phyloP scores from a whole-genome alignment of 2,888 invertebrate species.

The Luperina nickerlii region DNA sequence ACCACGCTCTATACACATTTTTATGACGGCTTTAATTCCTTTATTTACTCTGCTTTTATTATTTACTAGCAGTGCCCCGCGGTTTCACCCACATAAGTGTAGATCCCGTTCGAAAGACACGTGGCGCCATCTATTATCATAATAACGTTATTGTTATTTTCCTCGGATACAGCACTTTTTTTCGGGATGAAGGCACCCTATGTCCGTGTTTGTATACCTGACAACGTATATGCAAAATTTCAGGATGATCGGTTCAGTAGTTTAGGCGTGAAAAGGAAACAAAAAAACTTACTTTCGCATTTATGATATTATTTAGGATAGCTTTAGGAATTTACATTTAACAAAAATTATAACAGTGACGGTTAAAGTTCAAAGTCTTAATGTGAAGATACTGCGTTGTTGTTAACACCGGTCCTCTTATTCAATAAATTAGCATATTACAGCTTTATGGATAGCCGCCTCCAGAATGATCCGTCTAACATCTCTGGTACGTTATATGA shows the following conservation, averaged over 20 bases:
- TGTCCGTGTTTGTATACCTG: no score
- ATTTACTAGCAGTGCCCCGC: constrained; percentile 30
- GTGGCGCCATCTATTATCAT: no score
- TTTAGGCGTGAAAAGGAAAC: no score
- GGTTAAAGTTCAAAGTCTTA: constrained; percentile 62
- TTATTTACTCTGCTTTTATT: constrained; percentile 53
- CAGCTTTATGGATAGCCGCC: constrained; percentile 30
- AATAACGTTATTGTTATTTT: no score
- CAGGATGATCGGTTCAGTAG: no score
- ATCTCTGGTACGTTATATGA: constrained; percentile 52
- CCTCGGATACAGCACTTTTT: no score
- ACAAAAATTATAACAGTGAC: constrained; percentile 49
- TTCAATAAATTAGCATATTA: constrained; percentile 57
- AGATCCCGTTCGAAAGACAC: no score
- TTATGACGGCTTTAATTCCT: constrained; percentile 58
- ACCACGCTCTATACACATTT: constrained; percentile 46
- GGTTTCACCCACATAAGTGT: no score
- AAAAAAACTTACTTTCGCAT: no score
- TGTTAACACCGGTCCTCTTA: constrained; percentile 6
- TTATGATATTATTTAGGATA: neutral
- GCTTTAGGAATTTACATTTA: constrained; percentile 54
- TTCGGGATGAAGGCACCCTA: no score
- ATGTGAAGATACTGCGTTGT: constrained; percentile 45
- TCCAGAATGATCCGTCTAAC: constrained; percentile 40
- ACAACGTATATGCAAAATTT: no score